Percentiles rank a stretch among this genome's conserved stretches.
phyloP scores from a whole-genome alignment of 2,888 invertebrate genomes.

The Eupithecia vulgata region DNA sequence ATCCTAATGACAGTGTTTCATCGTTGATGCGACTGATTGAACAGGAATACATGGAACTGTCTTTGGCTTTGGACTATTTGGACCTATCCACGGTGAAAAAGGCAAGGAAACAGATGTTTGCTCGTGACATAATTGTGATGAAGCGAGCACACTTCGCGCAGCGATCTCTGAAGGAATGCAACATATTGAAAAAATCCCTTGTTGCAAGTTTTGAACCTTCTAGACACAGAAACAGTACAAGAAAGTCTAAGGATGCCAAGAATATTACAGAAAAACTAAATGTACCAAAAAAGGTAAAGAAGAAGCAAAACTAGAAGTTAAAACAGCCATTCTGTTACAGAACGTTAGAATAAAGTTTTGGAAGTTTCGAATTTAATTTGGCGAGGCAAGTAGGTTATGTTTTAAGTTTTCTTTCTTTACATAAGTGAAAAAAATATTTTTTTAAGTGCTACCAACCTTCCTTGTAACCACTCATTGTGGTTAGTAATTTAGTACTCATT shows the following conservation, averaged over 20 bases:
- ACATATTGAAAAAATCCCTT: slow-evolving; percentile 50
- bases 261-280: neutral
- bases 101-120: slow-evolving; percentile 48
- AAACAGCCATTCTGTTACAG: neutral
- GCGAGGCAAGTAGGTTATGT: neutral
- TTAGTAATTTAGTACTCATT: too few species aligned
- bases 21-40: slow-evolving; percentile 50
- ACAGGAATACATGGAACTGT: slow-evolving; percentile 44
- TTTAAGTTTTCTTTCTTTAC: neutral
- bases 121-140: slow-evolving; percentile 49
- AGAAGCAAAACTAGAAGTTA: neutral
- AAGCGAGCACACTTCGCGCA: slow-evolving; percentile 50
- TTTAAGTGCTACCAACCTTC: neutral
- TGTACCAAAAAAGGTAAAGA: neutral
- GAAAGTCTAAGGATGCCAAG: neutral
- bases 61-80: slow-evolving; percentile 45
- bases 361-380: neutral
- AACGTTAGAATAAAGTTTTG: neutral
- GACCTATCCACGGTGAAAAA: slow-evolving; percentile 48
- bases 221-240: slow-evolving; percentile 32
- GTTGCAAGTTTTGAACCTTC: slow-evolving; percentile 52
- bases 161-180: slow-evolving; percentile 48
- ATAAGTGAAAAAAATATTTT: neutral
- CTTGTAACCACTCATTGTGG: neutral
- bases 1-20: slow-evolving; percentile 50